Percentiles rank a stretch among this genome's conserved stretches.
These are phyloP conservation scores for Alosa sapidissima DNA, from an alignment of 2,797 vertebrate species.

Conservation along the genomic window DNA sequence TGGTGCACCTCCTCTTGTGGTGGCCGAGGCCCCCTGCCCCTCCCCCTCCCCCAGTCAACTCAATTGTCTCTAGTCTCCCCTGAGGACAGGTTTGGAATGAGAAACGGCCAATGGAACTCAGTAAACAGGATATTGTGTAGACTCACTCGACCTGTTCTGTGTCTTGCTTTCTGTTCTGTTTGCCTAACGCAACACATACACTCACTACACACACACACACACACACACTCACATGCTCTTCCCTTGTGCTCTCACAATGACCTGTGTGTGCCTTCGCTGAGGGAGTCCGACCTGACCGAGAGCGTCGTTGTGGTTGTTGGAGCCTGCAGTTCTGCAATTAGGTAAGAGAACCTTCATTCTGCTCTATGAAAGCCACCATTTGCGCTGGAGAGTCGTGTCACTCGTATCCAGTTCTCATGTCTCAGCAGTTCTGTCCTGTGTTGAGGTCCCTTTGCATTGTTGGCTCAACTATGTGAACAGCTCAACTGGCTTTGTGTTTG, in stretches of 20 bases:
- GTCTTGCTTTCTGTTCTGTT: background rate
- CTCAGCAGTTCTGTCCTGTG: background rate
- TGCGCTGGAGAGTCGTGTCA: background rate
- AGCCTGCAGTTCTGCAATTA: background rate
- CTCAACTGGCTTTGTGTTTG: background rate
- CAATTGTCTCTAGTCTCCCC: slow-evolving; percentile 1
- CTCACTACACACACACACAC: background rate
- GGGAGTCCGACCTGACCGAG: background rate
- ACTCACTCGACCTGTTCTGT: slow-evolving; percentile 4
- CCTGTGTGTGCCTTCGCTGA: background rate
- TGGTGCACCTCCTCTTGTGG: background rate
- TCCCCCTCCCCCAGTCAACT: background rate
- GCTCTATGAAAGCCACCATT: background rate
- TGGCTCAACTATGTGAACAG: background rate
- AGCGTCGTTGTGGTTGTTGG: background rate
- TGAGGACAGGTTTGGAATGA: background rate
- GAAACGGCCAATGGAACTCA: background rate
- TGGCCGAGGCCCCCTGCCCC: background rate
- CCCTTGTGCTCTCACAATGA: background rate
- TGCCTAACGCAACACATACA: background rate
- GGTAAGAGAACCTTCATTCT: background rate
- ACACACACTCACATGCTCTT: background rate
- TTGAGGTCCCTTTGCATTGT: background rate
- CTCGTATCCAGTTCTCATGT: background rate
- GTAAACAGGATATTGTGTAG: slow-evolving; percentile 22